Percentiles rank a stretch among this genome's conserved stretches.
phyloP scores from a whole-genome alignment of 2,888 invertebrate genomes.

The Eledona agricola region DNA sequence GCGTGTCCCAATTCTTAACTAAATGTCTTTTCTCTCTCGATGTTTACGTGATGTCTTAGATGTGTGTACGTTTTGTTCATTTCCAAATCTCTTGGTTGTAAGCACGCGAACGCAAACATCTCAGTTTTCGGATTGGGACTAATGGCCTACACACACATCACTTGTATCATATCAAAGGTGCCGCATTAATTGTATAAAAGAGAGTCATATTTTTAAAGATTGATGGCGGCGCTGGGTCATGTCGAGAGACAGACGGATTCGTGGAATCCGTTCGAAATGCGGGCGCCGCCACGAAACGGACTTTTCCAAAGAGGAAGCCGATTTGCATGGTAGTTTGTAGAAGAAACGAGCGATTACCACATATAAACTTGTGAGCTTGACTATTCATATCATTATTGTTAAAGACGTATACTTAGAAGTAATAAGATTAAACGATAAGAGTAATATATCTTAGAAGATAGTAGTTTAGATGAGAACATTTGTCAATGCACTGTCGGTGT shows the following conservation, averaged over 20 bases:
- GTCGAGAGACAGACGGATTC: slow-evolving; percentile 51
- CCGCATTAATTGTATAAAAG: slow-evolving; percentile 55
- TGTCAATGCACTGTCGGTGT: slow-evolving; percentile 54
- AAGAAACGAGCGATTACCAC: slow-evolving; percentile 29
- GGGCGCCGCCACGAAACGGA: slow-evolving; percentile 26
- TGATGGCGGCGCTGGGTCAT: slow-evolving; percentile 32
- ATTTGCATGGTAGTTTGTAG: slow-evolving; percentile 47
- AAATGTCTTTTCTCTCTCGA: slow-evolving; percentile 46
- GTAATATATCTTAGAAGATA: slow-evolving; percentile 36
- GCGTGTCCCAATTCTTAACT: slow-evolving; percentile 49
- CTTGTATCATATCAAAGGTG: slow-evolving; percentile 55
- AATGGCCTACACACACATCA: slow-evolving; percentile 57
- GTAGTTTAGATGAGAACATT: slow-evolving; percentile 44
- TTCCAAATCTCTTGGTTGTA: slow-evolving; percentile 33
- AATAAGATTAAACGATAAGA: no score
- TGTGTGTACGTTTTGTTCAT: slow-evolving; percentile 24
- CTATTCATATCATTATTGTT: slow-evolving; percentile 54
- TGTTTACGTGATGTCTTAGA: slow-evolving; percentile 43
- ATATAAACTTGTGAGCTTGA: slow-evolving; percentile 55
- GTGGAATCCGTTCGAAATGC: slow-evolving; percentile 39
- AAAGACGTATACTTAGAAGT: slow-evolving; percentile 39
- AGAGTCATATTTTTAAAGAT: slow-evolving; percentile 29
- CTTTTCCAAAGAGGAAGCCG: slow-evolving; percentile 40
- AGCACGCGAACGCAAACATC: slow-evolving; percentile 45
- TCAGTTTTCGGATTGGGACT: slow-evolving; percentile 40